Conservation (phyloP, 2,797 vertebrate genomes). For the Lagodon rhomboides region DNA sequence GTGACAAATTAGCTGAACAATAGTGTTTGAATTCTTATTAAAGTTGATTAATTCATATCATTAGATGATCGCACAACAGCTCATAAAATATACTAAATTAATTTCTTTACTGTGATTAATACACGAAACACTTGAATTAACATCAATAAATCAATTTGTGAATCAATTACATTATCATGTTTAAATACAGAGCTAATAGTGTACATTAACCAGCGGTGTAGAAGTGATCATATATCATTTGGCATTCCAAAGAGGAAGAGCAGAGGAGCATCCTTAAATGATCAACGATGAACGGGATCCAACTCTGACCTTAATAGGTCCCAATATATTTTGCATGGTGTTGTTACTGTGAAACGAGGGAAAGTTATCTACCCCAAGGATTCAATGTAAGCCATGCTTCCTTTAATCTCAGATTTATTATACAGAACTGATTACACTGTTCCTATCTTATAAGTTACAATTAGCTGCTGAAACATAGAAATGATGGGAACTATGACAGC, state of each 20-base stretch:
- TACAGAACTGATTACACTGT: slow-evolving; percentile 21
- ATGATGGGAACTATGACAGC: slow-evolving; percentile 4
- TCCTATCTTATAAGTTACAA: slow-evolving; percentile 28
- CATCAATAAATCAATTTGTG: slow-evolving; percentile 90
- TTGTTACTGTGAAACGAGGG: slow-evolving; percentile 30
- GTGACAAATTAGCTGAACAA: slow-evolving; percentile 91
- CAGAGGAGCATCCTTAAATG: slow-evolving; percentile 79
- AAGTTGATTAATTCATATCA: slow-evolving; percentile 92
- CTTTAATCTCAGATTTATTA: slow-evolving; percentile 44
- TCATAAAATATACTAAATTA: slow-evolving; percentile 87
- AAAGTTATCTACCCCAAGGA: slow-evolving; percentile 38
- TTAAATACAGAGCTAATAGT: slow-evolving; percentile 87
- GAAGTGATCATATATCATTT: slow-evolving; percentile 83
- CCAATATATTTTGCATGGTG: slow-evolving; percentile 45
- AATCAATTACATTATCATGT: slow-evolving; percentile 90
- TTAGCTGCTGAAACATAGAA: slow-evolving; percentile 13
- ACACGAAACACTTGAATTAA: slow-evolving; percentile 89
- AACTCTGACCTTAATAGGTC: slow-evolving; percentile 74
- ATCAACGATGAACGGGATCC: slow-evolving; percentile 80
- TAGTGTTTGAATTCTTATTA: slow-evolving; percentile 92
- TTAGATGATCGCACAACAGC: slow-evolving; percentile 87
- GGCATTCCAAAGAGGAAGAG: slow-evolving; percentile 72
- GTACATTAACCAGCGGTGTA: slow-evolving; percentile 76
- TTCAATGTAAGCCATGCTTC: slow-evolving; percentile 39
- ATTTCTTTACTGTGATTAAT: slow-evolving; percentile 88